Base-by-base conservation (phyloP, 2,113 vertebrate species). In the Ptilorrhoa leucosticta region DNA sequence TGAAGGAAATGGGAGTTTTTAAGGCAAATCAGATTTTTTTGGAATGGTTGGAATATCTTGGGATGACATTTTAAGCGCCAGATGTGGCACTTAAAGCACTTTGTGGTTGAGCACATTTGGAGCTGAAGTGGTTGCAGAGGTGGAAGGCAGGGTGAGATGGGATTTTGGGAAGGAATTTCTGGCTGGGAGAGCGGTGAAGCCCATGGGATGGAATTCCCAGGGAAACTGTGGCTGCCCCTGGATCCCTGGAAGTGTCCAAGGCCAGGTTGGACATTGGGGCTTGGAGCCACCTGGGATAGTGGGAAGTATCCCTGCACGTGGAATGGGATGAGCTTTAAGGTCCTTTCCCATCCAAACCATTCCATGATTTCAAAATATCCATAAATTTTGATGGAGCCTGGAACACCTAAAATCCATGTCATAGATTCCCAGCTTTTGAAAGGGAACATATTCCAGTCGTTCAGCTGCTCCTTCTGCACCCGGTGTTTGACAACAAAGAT, bases 271-370 rank as follows among this genome's bases (percentile, higher is more conserved):
- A 47, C 1, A n/a, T n/a, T n/a, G 2, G 4, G 22, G 14, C 9
- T 47, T 21, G 65, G 44, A 56, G 44, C 40, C 20, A 0, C 57
- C 66, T 50, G 57, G 35, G 26, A 14, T 0, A 6, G 14, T 15
- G 26, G 31, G 7, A 64, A 0, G 2, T 42, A 50, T 64, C 58
- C 14, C 10, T 72, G 35, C 3, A 3, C 6, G 2, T 26, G 57
- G 35, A 8, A 35, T 6, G 16, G 21, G 26, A 10, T 42, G 16
- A 19, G 9, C 4, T 28, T 65, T 16, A 19, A 40, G 19, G 3
- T 39, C 47, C 40, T 2, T 40, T 47, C 35, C 35, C 20, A 40
- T 6, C 47, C 30, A 30, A 63, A 11, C 40, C 20, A 5, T n/a
- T 21, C 56, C 40, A 8, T 0, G 12, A 40, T 14, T 14, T 30